These are phyloP conservation scores for Yoshiicerus persimilis DNA, from an alignment of 1,140 invertebrate species.

Conservation along the genomic window DNA sequence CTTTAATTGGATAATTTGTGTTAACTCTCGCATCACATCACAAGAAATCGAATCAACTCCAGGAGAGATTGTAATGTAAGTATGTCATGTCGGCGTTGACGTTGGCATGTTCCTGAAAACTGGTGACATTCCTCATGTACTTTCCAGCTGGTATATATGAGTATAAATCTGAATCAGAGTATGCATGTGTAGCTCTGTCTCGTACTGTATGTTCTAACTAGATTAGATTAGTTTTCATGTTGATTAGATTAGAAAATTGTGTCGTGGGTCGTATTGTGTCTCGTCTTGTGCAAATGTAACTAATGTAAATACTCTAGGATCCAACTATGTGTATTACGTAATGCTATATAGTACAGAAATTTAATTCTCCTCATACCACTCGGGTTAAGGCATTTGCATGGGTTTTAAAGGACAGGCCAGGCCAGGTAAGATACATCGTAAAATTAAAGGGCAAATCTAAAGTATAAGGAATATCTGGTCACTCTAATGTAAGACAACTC, in stretches of 20 bases:
- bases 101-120: neutral
- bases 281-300: neutral
- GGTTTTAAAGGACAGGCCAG: no score
- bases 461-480: no score
- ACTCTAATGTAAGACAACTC: no score
- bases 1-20: neutral
- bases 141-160: constrained; percentile 13
- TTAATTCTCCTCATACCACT: no score
- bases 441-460: no score
- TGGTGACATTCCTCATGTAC: constrained; percentile 4
- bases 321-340: neutral
- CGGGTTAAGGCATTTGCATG: no score
- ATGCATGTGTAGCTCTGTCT: neutral
- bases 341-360: neutral
- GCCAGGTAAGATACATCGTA: no score
- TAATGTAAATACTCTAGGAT: neutral
- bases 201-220: neutral
- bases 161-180: neutral
- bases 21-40: neutral
- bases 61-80: constrained; percentile 1
- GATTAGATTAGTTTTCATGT: neutral
- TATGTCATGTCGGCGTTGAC: neutral
- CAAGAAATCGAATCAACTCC: neutral
- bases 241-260: neutral
- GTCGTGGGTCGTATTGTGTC: neutral